Evolutionary conservation across 2,888 invertebrate species (phyloP).

Genomic region (Flexamia atlantica): DNA sequence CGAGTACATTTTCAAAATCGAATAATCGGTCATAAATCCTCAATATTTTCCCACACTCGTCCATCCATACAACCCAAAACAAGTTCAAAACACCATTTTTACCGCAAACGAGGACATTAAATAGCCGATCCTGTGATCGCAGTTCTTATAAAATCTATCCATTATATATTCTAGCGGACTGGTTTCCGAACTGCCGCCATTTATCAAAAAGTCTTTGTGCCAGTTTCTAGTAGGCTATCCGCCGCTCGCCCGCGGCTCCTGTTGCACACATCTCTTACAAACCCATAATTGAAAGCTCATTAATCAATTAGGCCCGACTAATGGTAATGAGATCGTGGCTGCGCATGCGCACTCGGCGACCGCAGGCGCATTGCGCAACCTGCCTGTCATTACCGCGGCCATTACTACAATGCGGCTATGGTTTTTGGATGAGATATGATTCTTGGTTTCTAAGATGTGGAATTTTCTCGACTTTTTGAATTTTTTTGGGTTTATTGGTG

Average conservation of each 20-base stretch:
- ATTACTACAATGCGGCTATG: not conserved
- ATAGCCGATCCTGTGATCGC: constrained; percentile 14
- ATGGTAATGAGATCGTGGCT: constrained; percentile 45
- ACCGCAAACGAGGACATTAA: constrained; percentile 16
- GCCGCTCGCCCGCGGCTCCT: constrained; percentile 9
- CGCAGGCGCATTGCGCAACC: too few relatives aligned
- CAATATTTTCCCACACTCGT: too few relatives aligned
- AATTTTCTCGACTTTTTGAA: too few relatives aligned
- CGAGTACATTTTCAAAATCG: too few relatives aligned
- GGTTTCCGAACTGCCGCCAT: not conserved
- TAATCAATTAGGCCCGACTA: constrained; percentile 44
- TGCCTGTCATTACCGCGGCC: constrained; percentile 25
- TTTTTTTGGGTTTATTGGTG: too few relatives aligned
- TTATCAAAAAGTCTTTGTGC: constrained; percentile 43
- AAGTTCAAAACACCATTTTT: too few relatives aligned
- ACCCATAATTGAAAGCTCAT: constrained; percentile 50
- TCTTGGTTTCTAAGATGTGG: too few relatives aligned
- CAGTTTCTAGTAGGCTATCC: constrained; percentile 42
- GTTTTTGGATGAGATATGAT: too few relatives aligned
- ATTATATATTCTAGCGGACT: constrained; percentile 29
- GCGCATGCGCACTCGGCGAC: constrained; percentile 24
- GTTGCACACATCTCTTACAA: constrained; percentile 47
- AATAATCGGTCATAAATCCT: too few relatives aligned
- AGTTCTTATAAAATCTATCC: constrained; percentile 28
- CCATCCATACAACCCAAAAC: too few relatives aligned